A percentile compares a stretch with the other conserved stretches of the same genome.
These are phyloP conservation scores for Poecilia picta DNA, from an alignment of 2,797 vertebrate genomes.

Conservation along the genomic window DNA sequence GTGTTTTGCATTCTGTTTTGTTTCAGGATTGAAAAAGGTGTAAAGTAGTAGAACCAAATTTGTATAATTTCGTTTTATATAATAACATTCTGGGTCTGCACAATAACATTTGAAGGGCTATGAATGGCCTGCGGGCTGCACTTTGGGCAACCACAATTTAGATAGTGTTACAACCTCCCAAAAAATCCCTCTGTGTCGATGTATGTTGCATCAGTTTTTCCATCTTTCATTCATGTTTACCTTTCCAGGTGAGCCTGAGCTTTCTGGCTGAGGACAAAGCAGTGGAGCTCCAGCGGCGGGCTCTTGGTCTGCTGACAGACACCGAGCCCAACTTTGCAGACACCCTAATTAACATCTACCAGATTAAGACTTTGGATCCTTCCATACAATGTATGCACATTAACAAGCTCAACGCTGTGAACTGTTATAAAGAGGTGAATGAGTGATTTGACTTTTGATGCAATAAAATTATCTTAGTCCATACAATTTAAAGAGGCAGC, in stretches of 20 bases:
- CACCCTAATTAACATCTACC: constrained; percentile 72
- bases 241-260: constrained; percentile 61
- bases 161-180: background rate
- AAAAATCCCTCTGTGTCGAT: background rate
- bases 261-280: constrained; percentile 51
- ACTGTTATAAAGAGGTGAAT: constrained; percentile 76
- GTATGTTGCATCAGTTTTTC: background rate
- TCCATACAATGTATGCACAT: constrained; percentile 64
- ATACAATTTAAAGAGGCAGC: background rate
- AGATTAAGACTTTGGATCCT: constrained; percentile 69
- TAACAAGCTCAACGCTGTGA: constrained; percentile 54
- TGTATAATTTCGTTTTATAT: background rate
- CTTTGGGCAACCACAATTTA: background rate
- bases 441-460: background rate
- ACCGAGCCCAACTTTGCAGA: constrained; percentile 64
- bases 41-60: background rate
- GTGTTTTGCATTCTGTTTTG: background rate
- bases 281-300: constrained; percentile 62
- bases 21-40: background rate
- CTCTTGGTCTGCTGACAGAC: constrained; percentile 69
- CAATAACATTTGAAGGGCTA: background rate
- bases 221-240: background rate
- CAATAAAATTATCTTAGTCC: background rate
- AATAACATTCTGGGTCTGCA: background rate
- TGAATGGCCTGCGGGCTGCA: background rate